Evolutionary conservation across 2,113 vertebrate species (phyloP).

Genomic region (Upupa epops): DNA sequence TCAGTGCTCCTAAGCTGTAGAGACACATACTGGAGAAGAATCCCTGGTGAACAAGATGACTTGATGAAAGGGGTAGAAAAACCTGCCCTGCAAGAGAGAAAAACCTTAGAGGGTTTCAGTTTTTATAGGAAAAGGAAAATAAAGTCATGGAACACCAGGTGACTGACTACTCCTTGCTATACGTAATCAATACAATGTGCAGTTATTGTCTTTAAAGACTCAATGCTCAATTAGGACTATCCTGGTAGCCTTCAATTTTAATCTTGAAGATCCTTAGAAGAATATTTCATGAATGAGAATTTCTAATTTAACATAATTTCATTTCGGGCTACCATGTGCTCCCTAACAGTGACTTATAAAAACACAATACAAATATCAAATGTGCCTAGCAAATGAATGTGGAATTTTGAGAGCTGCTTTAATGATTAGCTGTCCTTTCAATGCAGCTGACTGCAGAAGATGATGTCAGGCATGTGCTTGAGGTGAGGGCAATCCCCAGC

Average conservation of each 20-base stretch:
- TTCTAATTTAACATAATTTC: neutral
- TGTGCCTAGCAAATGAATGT: accelerated
- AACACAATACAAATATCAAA: neutral
- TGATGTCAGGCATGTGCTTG: neutral
- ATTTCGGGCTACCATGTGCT: neutral
- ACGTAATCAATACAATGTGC: neutral
- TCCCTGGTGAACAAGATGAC: neutral
- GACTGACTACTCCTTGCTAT: neutral
- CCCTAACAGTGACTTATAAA: neutral
- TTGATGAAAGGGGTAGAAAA: neutral
- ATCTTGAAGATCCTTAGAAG: neutral
- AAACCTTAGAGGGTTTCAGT: neutral
- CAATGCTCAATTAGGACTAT: neutral
- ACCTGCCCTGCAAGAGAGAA: neutral
- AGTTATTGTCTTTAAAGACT: neutral
- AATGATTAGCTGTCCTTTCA: neutral
- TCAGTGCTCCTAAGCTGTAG: neutral
- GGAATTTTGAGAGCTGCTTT: neutral
- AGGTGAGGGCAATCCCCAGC: neutral
- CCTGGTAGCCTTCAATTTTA: neutral
- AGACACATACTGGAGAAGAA: neutral
- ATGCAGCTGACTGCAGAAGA: neutral
- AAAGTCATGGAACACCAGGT: neutral
- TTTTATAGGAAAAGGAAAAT: neutral
- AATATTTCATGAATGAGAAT: neutral